A percentile compares a stretch with the other conserved stretches of the same genome.
Evolutionary conservation across 1,140 invertebrate genomes (phyloP).

Genomic region (Cydia strobilella): DNA sequence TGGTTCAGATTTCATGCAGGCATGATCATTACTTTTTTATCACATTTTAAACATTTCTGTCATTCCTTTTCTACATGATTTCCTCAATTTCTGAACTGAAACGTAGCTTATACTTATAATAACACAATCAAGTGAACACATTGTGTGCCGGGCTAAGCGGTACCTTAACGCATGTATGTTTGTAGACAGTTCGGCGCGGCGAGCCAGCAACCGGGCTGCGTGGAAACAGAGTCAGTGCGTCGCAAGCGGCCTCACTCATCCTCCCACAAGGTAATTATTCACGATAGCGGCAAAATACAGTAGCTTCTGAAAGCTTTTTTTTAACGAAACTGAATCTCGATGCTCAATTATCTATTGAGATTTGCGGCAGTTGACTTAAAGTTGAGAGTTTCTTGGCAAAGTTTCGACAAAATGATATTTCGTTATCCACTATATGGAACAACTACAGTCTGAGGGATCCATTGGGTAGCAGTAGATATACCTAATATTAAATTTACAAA

Average conservation of each 20-base stretch:
- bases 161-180: constrained; percentile 82
- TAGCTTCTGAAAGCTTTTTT: not conserved
- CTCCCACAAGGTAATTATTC: constrained; percentile 75
- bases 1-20: not conserved
- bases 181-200: constrained; percentile 89
- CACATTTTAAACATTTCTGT: not conserved
- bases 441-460: too few species aligned
- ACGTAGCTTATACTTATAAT: not conserved
- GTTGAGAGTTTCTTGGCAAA: too few species aligned
- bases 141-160: constrained; percentile 49
- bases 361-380: too few species aligned
- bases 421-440: too few species aligned
- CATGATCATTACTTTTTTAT: not conserved
- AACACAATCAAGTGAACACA: constrained; percentile 31
- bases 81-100: not conserved
- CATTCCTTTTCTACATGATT: not conserved
- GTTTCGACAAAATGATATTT: too few species aligned
- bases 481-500: too few species aligned
- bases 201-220: constrained; percentile 87
- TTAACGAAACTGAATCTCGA: too few species aligned
- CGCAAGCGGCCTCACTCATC: constrained; percentile 84
- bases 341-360: too few species aligned
- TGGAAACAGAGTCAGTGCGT: constrained; percentile 89
- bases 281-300: not conserved
- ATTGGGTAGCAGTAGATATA: too few species aligned